Percentiles rank a stretch among this genome's conserved stretches.
phyloP scores from a whole-genome alignment of 2,888 invertebrate species.

The Drosophila suboccidentalis region DNA sequence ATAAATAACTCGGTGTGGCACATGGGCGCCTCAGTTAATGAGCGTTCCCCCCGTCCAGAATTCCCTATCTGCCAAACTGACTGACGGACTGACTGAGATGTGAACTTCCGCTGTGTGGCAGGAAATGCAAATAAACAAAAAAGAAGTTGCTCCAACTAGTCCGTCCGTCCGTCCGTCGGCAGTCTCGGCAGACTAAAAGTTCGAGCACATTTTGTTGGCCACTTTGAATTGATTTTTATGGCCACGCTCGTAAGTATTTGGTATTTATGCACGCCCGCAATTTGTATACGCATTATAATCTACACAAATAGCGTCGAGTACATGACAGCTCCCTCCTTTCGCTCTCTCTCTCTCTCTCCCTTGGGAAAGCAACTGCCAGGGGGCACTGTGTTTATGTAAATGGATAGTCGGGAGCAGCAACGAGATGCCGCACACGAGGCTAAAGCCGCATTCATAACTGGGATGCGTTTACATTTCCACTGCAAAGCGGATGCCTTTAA shows the following conservation, averaged over 20 bases:
- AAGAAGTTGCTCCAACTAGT: slow-evolving; percentile 2
- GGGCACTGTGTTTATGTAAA: slow-evolving; percentile 49
- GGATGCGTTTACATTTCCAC: slow-evolving; percentile 18
- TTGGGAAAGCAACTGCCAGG: not conserved
- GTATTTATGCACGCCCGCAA: slow-evolving; percentile 71
- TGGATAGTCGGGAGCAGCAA: slow-evolving; percentile 16
- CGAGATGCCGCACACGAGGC: slow-evolving; percentile 40
- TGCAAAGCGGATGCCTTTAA: slow-evolving; percentile 45
- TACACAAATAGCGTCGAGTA: slow-evolving; percentile 53
- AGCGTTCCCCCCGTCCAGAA: not conserved
- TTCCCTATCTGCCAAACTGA: slow-evolving; percentile 11
- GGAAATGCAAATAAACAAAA: slow-evolving; percentile 80
- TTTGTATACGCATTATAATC: slow-evolving; percentile 64
- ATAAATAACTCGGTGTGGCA: slow-evolving; percentile 55
- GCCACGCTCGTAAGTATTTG: slow-evolving; percentile 69
- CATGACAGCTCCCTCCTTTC: slow-evolving; percentile 38
- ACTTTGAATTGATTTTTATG: slow-evolving; percentile 76
- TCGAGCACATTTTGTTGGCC: slow-evolving; percentile 43
- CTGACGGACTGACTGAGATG: slow-evolving; percentile 42
- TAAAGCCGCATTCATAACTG: not conserved
- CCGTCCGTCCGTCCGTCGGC: too few relatives aligned
- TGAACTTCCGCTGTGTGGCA: slow-evolving; percentile 59
- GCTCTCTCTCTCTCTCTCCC: not conserved
- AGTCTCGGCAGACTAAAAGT: slow-evolving; percentile 8
- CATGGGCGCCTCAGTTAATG: slow-evolving; percentile 48